Evolutionary conservation across 1,140 invertebrate species (phyloP), one percentile per base, ranked within the genome.

Genomic region (Bombus huntii): DNA sequence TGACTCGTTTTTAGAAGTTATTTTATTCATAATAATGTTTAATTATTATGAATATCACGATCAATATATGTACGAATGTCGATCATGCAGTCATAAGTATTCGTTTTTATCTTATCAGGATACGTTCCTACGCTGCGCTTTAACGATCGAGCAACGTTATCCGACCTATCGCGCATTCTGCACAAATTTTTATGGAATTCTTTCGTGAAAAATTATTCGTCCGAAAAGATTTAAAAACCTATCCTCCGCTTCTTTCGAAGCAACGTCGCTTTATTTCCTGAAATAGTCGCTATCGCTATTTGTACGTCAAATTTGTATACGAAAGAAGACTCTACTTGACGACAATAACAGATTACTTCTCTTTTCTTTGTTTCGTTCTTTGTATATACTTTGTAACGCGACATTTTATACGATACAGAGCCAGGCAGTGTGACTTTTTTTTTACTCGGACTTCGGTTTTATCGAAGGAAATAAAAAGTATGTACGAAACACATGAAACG

Each of bases 1-100:
- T 85, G 83, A 85, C 76, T 80, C 53, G 31, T 79, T 70, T 37
- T 34, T 85, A 62, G 28, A 80, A 31, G 31, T 85, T 80, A n/a
- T 44, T 84, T 84, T 39, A 84, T 72, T 79, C 75, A 0, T n/a
- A 22, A 47, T 34, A 53, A 66, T 44, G 31, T 22, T 44, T 22
- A 0, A 72, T 25, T 59, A 59, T 42, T 72, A n/a, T 18, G 39
- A 72, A 44, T 57, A 13, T 80, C 44, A 39, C 39, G 39, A 31
- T 31, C n/a, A 12, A 37, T n/a, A 25, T 31, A 31, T 0, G 25
- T 3, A 3, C 2, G 44, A 22, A 53, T 15, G 42, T 42, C 31
- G 13, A 42, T 77, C 81, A 8, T 83, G 42, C 81, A 42, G 62
- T 47, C 28, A 3, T 2, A 22, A n/a, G 57, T 59, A 47, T n/a